Conservation (phyloP, 2,113 vertebrate species). For the Cyanoderma ruficeps region DNA sequence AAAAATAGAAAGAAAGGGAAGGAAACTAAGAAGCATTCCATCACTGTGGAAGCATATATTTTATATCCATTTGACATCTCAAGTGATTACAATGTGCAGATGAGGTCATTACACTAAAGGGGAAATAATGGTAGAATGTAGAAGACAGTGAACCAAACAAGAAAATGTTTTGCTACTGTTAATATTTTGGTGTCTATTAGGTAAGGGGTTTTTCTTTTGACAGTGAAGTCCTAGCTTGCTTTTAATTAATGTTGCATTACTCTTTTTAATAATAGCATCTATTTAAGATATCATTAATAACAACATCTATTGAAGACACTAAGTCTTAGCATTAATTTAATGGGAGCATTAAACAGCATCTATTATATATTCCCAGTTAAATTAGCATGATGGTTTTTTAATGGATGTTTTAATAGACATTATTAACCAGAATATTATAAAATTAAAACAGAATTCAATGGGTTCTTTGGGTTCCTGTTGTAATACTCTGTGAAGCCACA, state of each 20-base stretch:
- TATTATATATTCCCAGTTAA: conserved; percentile 70
- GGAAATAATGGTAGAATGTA: neutral
- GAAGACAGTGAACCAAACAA: neutral
- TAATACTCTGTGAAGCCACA: conserved; percentile 36
- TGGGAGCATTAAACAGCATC: conserved; percentile 58
- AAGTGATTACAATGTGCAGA: neutral
- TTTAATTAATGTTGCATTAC: conserved; percentile 67
- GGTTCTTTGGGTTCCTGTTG: conserved; percentile 54
- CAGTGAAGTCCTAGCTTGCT: conserved; percentile 14
- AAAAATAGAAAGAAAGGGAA: neutral
- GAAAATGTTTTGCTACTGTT: neutral
- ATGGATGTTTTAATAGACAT: conserved; percentile 74
- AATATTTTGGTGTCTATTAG: neutral
- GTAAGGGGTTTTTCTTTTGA: conserved; percentile 23
- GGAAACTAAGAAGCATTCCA: neutral
- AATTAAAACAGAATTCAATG: conserved; percentile 63
- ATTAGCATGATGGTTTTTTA: conserved; percentile 73
- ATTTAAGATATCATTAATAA: conserved; percentile 49
- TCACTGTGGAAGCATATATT: neutral
- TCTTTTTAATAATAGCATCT: conserved; percentile 52
- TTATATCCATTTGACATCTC: neutral
- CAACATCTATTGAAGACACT: conserved; percentile 45
- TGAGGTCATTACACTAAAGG: neutral
- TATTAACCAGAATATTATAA: conserved; percentile 69
- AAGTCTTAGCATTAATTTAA: conserved; percentile 68